phyloP scores from a whole-genome alignment of 2,113 vertebrate genomes.

The Oncorhynchus nerka region DNA sequence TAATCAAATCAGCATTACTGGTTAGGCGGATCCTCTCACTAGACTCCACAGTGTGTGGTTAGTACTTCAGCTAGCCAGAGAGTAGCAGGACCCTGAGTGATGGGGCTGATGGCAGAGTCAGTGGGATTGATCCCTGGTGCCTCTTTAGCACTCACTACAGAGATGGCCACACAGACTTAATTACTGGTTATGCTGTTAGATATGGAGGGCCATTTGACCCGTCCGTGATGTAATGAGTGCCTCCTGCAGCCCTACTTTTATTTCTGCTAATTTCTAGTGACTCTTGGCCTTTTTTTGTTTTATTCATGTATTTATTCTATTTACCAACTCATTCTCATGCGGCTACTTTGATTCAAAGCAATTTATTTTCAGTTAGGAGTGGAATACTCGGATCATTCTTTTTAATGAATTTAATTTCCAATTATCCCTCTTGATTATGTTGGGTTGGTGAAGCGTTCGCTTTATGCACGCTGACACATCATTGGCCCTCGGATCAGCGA shows the following conservation, averaged over 20 bases:
- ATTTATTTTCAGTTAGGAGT: not conserved
- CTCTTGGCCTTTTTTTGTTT: too few species aligned
- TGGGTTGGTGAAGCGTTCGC: conserved; percentile 37
- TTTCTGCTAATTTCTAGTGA: too few species aligned
- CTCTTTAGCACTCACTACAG: too few species aligned
- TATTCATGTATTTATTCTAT: conserved; percentile 23
- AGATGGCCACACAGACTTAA: too few species aligned
- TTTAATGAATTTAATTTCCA: conserved; percentile 18
- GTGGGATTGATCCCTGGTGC: conserved; percentile 30
- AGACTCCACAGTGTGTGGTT: too few species aligned
- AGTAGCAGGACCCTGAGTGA: not conserved
- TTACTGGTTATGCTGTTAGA: too few species aligned
- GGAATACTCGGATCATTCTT: not conserved
- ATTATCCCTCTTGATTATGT: conserved; percentile 50
- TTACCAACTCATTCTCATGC: conserved; percentile 32
- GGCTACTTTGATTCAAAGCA: not conserved
- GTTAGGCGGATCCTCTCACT: too few species aligned
- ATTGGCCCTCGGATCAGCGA: conserved; percentile 46
- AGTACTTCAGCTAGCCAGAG: not conserved
- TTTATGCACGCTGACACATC: conserved; percentile 49
- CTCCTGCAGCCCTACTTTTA: too few species aligned
- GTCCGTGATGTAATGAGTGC: too few species aligned
- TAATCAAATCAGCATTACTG: too few species aligned
- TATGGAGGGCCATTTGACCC: too few species aligned
- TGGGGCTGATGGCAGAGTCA: conserved; percentile 9